A percentile compares a stretch with the other conserved stretches of the same genome.
Conservation (phyloP, 2,113 vertebrate genomes). For the Brachypodius melanocephalos region DNA sequence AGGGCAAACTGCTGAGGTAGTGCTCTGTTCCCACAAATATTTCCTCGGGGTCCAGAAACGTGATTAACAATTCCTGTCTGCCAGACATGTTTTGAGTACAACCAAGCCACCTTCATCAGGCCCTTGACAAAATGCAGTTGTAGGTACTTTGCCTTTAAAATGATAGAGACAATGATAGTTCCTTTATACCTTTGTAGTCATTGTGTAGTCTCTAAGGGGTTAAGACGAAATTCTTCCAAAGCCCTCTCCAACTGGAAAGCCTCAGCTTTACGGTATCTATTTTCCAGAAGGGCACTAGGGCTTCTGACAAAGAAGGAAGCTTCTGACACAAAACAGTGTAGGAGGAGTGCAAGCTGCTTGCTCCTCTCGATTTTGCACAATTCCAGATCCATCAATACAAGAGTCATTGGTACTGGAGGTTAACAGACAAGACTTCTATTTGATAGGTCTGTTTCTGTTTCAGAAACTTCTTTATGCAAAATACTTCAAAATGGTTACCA, state of each 20-base stretch:
- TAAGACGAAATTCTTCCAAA: background rate
- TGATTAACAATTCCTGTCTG: background rate
- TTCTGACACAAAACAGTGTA: background rate
- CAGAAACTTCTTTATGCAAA: background rate
- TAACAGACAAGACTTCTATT: background rate
- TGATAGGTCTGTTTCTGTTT: background rate
- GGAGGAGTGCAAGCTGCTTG: background rate
- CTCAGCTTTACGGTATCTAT: background rate
- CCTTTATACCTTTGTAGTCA: background rate
- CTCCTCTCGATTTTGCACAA: background rate
- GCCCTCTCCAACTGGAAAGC: background rate
- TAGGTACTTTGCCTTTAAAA: background rate
- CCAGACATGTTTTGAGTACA: background rate
- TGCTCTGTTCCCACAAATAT: background rate
- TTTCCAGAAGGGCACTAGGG: background rate
- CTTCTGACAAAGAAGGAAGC: too few species aligned
- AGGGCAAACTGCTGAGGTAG: background rate
- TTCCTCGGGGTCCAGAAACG: background rate
- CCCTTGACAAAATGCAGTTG: background rate
- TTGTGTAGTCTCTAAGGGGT: background rate
- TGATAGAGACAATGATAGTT: background rate
- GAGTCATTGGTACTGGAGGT: background rate
- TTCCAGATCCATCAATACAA: background rate
- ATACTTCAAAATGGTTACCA: background rate
- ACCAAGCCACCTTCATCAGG: background rate